phyloP scores from a whole-genome alignment of 2,888 invertebrate species.

The Drosophila algonquin region DNA sequence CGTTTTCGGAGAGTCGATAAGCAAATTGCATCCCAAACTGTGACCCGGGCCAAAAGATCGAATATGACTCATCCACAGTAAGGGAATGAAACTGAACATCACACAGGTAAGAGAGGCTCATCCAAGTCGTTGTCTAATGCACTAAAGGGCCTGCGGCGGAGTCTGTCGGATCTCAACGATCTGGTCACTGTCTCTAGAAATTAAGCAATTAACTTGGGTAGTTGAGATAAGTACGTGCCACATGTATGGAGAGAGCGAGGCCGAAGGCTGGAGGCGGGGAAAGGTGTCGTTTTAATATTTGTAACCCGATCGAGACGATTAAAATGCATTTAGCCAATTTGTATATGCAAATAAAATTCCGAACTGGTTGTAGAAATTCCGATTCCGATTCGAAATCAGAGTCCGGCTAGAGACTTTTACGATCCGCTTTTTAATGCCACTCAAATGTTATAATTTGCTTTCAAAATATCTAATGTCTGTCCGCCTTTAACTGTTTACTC shows the following conservation, averaged over 20 bases:
- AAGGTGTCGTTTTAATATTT: slow-evolving; percentile 57
- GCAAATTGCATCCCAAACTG: slow-evolving; percentile 65
- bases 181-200: slow-evolving; percentile 58
- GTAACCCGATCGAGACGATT: slow-evolving; percentile 48
- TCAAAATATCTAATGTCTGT: slow-evolving; percentile 65
- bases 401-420: slow-evolving; percentile 30
- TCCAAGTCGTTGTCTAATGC: slow-evolving; percentile 57
- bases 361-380: slow-evolving; percentile 42
- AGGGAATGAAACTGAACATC: neutral
- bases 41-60: slow-evolving; percentile 18
- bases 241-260: neutral
- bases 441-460: slow-evolving; percentile 76
- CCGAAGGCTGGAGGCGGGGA: neutral
- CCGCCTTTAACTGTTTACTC: slow-evolving; percentile 40
- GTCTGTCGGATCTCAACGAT: slow-evolving; percentile 17
- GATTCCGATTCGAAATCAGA: slow-evolving; percentile 33
- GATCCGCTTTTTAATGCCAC: slow-evolving; percentile 49
- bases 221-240: slow-evolving; percentile 69
- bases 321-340: slow-evolving; percentile 56
- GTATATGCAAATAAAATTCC: slow-evolving; percentile 59
- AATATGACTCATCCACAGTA: slow-evolving; percentile 25
- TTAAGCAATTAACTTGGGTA: slow-evolving; percentile 77
- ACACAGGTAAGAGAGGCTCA: slow-evolving; percentile 31
- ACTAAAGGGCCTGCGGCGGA: slow-evolving; percentile 10
- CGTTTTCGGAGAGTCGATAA: slow-evolving; percentile 60